Conservation (phyloP, 2,113 vertebrate genomes). For the Hemiprocne comata region DNA sequence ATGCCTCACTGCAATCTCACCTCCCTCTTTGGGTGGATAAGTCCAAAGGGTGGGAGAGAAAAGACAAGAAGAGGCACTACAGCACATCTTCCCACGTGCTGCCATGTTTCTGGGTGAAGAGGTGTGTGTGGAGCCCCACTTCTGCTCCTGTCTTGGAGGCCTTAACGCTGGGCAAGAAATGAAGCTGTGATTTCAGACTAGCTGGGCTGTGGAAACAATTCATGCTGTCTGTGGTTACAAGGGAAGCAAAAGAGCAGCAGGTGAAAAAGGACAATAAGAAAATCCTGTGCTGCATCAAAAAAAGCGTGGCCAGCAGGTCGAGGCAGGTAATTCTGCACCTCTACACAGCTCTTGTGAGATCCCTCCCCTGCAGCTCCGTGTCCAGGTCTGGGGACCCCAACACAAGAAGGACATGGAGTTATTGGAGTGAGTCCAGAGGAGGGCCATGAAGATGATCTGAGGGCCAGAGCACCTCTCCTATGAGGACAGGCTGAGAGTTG, state of each 20-base stretch:
- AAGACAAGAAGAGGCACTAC: neutral
- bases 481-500: too few species aligned
- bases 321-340: too few species aligned
- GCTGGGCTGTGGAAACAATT: neutral
- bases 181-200: neutral
- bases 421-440: too few species aligned
- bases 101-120: neutral
- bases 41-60: too few species aligned
- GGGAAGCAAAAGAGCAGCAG: neutral
- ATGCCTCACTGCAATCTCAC: fast-evolving
- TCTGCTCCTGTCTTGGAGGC: fast-evolving
- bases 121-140: neutral
- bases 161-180: neutral
- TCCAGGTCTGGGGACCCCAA: too few species aligned
- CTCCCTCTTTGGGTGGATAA: neutral
- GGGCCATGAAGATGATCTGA: too few species aligned
- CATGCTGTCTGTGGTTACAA: fast-evolving
- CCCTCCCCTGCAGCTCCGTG: too few species aligned
- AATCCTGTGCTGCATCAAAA: too few species aligned
- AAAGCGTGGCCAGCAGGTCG: too few species aligned
- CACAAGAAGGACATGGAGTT: too few species aligned
- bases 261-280: neutral
- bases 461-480: too few species aligned
- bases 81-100: fast-evolving
- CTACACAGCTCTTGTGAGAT: too few species aligned